A percentile compares a stretch with the other conserved stretches of the same genome.
These are phyloP conservation scores for Adelges cooleyi DNA, from an alignment of 1,140 invertebrate species.

Conservation along the genomic window DNA sequence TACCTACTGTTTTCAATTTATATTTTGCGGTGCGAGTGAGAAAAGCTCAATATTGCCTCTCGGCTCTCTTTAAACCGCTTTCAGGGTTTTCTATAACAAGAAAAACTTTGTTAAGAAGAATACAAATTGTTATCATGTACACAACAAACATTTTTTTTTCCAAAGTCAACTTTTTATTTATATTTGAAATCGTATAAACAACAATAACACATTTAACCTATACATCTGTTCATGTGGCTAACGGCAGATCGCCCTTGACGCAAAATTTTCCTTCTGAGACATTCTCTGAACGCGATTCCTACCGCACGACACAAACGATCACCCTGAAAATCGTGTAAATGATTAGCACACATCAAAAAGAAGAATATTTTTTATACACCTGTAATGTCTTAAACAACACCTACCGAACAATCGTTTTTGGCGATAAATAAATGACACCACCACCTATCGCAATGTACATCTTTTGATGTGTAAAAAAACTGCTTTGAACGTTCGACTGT, in stretches of 20 bases:
- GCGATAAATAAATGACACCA: conserved; percentile 3
- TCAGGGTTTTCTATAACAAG: too few relatives aligned
- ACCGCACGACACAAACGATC: not conserved
- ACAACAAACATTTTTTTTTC: too few relatives aligned
- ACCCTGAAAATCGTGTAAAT: not conserved
- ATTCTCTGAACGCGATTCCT: not conserved
- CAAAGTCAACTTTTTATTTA: too few relatives aligned
- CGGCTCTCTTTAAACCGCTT: too few relatives aligned
- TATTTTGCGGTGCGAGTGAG: too few relatives aligned
- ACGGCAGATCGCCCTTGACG: not conserved
- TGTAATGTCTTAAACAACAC: not conserved
- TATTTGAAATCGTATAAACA: too few relatives aligned
- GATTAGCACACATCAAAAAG: not conserved
- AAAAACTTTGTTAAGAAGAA: too few relatives aligned
- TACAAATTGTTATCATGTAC: too few relatives aligned
- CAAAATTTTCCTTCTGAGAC: not conserved
- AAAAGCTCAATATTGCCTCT: too few relatives aligned
- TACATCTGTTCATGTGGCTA: not conserved
- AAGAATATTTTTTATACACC: not conserved
- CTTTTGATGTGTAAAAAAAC: not conserved
- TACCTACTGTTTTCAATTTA: too few relatives aligned
- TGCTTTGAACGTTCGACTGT: not conserved
- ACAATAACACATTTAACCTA: conserved; percentile 11
- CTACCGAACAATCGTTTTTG: not conserved
- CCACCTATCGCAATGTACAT: not conserved